phyloP scores from a whole-genome alignment of 2,888 invertebrate species.

The Hypomecis atomaria region DNA sequence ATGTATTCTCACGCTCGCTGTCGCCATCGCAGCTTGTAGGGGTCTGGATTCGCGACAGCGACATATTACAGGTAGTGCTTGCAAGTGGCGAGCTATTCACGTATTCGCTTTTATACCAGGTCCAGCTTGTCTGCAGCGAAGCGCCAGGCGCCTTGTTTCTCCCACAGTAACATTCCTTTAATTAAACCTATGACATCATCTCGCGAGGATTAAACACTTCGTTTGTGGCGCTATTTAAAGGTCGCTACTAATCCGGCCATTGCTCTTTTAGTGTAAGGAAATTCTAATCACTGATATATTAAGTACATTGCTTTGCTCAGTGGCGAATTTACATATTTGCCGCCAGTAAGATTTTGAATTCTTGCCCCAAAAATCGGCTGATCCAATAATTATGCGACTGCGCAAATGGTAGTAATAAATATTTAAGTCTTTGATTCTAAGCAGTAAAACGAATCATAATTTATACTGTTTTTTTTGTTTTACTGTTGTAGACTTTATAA shows the following conservation, averaged over 20 bases:
- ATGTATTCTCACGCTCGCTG: constrained; percentile 61
- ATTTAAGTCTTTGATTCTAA: no score
- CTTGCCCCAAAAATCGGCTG: no score
- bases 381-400: no score
- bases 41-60: constrained; percentile 40
- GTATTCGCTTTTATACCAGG: constrained; percentile 37
- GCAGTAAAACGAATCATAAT: no score
- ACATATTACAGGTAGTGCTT: constrained; percentile 38
- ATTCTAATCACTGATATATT: constrained; percentile 8
- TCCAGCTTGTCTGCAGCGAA: constrained; percentile 27
- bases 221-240: constrained; percentile 35
- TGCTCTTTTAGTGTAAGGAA: constrained; percentile 14
- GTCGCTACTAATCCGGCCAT: constrained; percentile 19
- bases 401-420: no score
- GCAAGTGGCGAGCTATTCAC: constrained; percentile 42
- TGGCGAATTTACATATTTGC: no score
- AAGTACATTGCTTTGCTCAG: background rate
- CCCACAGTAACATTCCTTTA: constrained; percentile 51
- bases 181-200: constrained; percentile 61
- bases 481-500: no score
- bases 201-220: constrained; percentile 38
- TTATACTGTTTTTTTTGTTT: no score
- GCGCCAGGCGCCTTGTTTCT: constrained; percentile 46
- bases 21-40: constrained; percentile 45
- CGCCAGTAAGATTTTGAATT: no score